These are phyloP conservation scores for Penelope pileata DNA, from an alignment of 2,113 vertebrate genomes.

Conservation along the genomic window DNA sequence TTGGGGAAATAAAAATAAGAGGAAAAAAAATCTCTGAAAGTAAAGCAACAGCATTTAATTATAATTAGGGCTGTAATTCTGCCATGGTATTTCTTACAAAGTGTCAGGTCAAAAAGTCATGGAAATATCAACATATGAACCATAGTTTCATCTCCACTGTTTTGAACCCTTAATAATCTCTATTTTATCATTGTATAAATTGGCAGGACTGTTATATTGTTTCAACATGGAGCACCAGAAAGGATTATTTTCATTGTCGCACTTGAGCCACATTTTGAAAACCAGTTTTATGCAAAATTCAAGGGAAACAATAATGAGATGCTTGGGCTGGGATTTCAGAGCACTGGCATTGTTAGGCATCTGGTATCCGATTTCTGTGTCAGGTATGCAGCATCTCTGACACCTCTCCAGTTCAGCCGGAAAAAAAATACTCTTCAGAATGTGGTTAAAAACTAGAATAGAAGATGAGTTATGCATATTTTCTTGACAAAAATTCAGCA, in stretches of 20 bases:
- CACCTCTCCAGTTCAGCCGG: not conserved
- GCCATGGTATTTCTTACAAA: not conserved
- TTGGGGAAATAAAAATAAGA: not conserved
- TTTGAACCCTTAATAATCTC: constrained; percentile 30
- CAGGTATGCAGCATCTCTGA: not conserved
- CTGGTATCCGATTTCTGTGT: not conserved
- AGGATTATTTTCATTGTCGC: not conserved
- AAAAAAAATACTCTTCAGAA: not conserved
- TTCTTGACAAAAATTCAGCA: not conserved
- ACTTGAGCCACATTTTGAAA: not conserved
- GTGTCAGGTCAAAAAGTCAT: constrained; percentile 9
- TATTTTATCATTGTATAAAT: constrained; percentile 34
- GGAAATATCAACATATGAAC: not conserved
- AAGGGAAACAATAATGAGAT: not conserved
- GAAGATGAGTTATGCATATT: not conserved
- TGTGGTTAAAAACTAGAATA: not conserved
- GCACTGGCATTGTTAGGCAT: not conserved
- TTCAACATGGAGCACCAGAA: constrained; percentile 13
- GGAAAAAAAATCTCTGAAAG: not conserved
- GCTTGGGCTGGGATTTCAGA: not conserved
- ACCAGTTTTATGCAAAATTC: not conserved
- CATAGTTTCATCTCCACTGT: not conserved
- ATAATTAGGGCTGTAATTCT: not conserved
- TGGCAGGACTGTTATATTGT: not conserved
- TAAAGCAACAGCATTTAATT: not conserved